Base-by-base conservation (phyloP, 1,140 invertebrate species). In the Sycophaga agraensis region DNA sequence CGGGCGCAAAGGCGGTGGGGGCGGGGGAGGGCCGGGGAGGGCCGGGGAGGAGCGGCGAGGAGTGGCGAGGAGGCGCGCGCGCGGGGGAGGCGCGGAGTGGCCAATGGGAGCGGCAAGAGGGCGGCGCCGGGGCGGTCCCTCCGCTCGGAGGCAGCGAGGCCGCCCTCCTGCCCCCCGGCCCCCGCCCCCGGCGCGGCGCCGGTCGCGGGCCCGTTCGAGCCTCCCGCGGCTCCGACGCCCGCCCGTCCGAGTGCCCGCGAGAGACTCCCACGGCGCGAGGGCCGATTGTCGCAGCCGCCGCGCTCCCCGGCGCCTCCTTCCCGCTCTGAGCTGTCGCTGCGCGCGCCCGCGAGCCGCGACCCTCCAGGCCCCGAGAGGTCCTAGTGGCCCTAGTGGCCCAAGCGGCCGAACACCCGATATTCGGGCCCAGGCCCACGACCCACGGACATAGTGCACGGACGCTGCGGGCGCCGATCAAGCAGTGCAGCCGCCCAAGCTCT, bases 241-340 rank as follows among this genome's bases (percentile, higher is more conserved):
- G n/a, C n/a, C n/a, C n/a, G n/a, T n/a, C n/a, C 28, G 22, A 79
- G 77, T 77, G 70, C 71, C 76, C 74, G 76, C 45, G 53, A 56
- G 28, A 81, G 78, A 79, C 80, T 81, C 75, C 70, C 75, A 75
- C 68, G 65, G 73, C 71, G 74, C 73, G 77, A 79, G 72, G 73
- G 67, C 75, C 72, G 77, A 79, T 80, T 78, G 76, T 80, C 78
- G 71, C 71, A 68, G n/a, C n/a, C n/a, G n/a, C n/a, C n/a, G n/a
- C n/a, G n/a, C n/a, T n/a, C n/a, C n/a, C n/a, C n/a, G n/a, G n/a
- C n/a, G n/a, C n/a, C n/a, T n/a, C n/a, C n/a, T n/a, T n/a, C n/a
- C n/a, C n/a, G n/a, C n/a, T n/a, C n/a, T n/a, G n/a, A n/a, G n/a
- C n/a, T n/a, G n/a, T n/a, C n/a, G n/a, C n/a, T n/a, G n/a, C n/a